Base-by-base conservation (phyloP, 2,888 invertebrate genomes). In the Rhagium mordax region DNA sequence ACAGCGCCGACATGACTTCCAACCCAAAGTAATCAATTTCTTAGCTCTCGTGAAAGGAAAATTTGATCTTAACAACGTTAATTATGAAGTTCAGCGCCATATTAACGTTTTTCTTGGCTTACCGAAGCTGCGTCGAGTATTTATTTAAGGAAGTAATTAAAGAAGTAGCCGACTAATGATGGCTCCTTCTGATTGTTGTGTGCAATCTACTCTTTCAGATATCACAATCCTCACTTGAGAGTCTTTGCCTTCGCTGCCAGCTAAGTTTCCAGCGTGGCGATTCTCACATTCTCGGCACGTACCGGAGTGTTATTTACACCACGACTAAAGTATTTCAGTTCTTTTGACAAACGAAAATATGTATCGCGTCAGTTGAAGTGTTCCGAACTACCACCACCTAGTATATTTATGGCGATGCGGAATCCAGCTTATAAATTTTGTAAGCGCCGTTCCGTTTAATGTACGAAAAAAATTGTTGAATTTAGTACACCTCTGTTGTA, bases 271-370 rank as follows among this genome's bases (percentile, higher is more conserved):
- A 33, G 29, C 55, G 61, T 61, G 61, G 33, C n/a, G 20, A 49
- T 27, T 60, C 4, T 16, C 13, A n/a, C 47, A 78, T 76, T 76
- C 78, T 15, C 21, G 29, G 74, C 78, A 78, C 78, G 78, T 78
- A 71, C 10, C 66, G 47, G 29, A 20, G 60, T 55, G 78, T 78
- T 78, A 78, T 78, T 78, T 78, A 76, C 78, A 78, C 76, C 78
- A 71, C 68, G 62, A 71, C 48, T 71, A 73, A 72, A 76, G 71
- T 73, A 76, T 74, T 70, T 73, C 74, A 57, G 70, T 67, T 74
- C 72, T 71, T 74, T 74, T 70, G 67, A 69, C 70, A 71, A 69
- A 68, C 69, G 72, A 61, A 75, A 77, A 75, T 77, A 75, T 75
- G 72, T 71, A 74, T 74, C 33, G 55, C 66, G 66, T 70, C 74